Evolutionary conservation across 1,140 invertebrate genomes (phyloP).

Genomic region (Sarcophaga peregrina): DNA sequence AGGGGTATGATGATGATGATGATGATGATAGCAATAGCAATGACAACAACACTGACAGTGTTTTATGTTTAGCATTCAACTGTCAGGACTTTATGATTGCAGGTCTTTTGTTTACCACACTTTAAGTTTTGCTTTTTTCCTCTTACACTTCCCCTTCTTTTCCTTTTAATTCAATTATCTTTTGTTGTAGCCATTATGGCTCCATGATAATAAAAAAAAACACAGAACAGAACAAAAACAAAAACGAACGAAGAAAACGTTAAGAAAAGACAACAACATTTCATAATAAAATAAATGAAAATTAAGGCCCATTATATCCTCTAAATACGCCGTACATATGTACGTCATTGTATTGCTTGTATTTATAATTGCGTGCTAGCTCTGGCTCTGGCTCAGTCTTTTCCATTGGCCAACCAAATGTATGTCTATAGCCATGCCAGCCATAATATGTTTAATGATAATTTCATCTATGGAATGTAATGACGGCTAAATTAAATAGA

Average conservation of each 20-base stretch:
- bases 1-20: not conserved
- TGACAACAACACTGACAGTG: no score
- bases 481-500: conserved; percentile 65
- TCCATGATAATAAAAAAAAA: not conserved
- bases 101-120: not conserved
- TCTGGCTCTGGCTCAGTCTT: not conserved
- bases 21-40: no score
- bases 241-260: no score
- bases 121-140: not conserved
- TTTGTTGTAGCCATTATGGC: conserved; percentile 1
- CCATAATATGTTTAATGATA: conserved; percentile 40
- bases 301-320: not conserved
- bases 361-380: not conserved
- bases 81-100: conserved; percentile 29
- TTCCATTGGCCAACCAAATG: not conserved
- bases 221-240: not conserved
- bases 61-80: not conserved
- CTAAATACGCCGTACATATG: no score
- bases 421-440: not conserved
- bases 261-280: no score
- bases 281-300: not conserved
- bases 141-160: conserved; percentile 26
- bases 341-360: not conserved
- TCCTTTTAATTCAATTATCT: conserved; percentile 65
- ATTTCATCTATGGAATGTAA: conserved; percentile 55